Conservation (phyloP, 2,888 invertebrate species). For the Candidula unifasciata region DNA sequence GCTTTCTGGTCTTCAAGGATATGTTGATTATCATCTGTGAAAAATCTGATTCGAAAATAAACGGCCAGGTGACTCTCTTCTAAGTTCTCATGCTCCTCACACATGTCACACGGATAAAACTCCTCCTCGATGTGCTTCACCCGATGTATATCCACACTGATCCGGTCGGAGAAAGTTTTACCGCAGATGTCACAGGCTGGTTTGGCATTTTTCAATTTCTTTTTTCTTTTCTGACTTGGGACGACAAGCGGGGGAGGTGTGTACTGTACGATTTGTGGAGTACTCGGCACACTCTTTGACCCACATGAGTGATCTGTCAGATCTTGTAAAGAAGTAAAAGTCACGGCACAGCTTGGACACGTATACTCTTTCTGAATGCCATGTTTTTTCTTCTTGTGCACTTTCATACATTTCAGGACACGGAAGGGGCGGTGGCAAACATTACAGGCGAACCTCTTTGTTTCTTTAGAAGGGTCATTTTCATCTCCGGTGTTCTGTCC, state of each 20-base stretch:
- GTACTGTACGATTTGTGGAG: slow-evolving; percentile 6
- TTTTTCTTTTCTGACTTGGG: slow-evolving; percentile 35
- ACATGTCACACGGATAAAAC: slow-evolving; percentile 51
- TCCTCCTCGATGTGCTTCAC: slow-evolving; percentile 53
- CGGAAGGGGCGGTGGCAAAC: slow-evolving; percentile 50
- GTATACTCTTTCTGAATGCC: slow-evolving; percentile 49
- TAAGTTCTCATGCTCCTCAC: neutral
- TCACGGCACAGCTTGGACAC: slow-evolving; percentile 47
- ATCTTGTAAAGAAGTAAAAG: slow-evolving; percentile 40
- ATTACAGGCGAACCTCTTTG: slow-evolving; percentile 46
- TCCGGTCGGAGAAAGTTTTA: slow-evolving; percentile 49
- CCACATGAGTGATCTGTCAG: slow-evolving; percentile 44
- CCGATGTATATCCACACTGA: slow-evolving; percentile 51
- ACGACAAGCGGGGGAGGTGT: slow-evolving; percentile 20
- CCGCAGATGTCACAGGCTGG: slow-evolving; percentile 51
- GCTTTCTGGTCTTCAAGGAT: slow-evolving; percentile 51
- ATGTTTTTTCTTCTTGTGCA: slow-evolving; percentile 52
- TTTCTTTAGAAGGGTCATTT: slow-evolving; percentile 37
- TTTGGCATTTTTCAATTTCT: slow-evolving; percentile 44
- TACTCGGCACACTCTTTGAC: slow-evolving; percentile 19
- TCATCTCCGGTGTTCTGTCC: slow-evolving; percentile 38
- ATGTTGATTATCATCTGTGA: slow-evolving; percentile 52
- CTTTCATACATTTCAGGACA: slow-evolving; percentile 51
- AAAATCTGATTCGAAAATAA: slow-evolving; percentile 49
- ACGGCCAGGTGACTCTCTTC: slow-evolving; percentile 44